Conservation (phyloP, 2,888 invertebrate genomes). For the Digitonthophagus gazella region DNA sequence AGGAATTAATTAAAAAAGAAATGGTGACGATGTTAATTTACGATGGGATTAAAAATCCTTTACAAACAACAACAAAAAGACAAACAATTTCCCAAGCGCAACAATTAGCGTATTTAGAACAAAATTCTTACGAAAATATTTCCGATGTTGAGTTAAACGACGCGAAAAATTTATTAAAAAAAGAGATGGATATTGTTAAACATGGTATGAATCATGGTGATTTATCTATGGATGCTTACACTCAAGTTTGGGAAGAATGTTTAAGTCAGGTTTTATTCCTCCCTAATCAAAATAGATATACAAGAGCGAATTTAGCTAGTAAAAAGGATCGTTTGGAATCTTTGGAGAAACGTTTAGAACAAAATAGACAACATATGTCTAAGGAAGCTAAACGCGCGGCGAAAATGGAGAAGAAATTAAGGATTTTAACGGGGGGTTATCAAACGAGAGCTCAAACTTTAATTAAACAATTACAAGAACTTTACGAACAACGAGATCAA, state of each 20-base stretch:
- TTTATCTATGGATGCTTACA: slow-evolving; percentile 84
- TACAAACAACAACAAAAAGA: slow-evolving; percentile 51
- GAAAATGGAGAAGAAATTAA: slow-evolving; percentile 96
- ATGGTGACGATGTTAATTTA: slow-evolving; percentile 95
- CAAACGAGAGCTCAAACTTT: slow-evolving; percentile 75
- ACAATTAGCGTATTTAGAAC: slow-evolving; percentile 79
- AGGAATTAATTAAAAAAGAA: slow-evolving; percentile 93
- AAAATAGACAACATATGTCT: slow-evolving; percentile 94
- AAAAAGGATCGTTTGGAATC: slow-evolving; percentile 96
- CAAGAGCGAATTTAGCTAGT: slow-evolving; percentile 89
- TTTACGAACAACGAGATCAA: slow-evolving; percentile 89
- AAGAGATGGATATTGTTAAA: slow-evolving; percentile 88
- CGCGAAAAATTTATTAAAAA: slow-evolving; percentile 65
- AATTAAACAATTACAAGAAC: slow-evolving; percentile 82
- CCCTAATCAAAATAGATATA: slow-evolving; percentile 73
- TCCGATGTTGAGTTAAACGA: slow-evolving; percentile 63
- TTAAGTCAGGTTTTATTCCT: slow-evolving; percentile 87
- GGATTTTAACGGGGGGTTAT: slow-evolving; percentile 92
- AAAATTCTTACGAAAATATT: slow-evolving; percentile 80
- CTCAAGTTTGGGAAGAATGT: slow-evolving; percentile 95
- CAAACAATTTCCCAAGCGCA: slow-evolving; percentile 62
- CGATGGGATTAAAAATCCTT: slow-evolving; percentile 80
- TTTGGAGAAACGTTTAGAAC: slow-evolving; percentile 86
- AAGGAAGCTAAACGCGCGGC: slow-evolving; percentile 94
- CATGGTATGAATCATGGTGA: slow-evolving; percentile 96